A percentile compares a stretch with the other conserved stretches of the same genome.
phyloP scores from a whole-genome alignment of 2,113 vertebrate species.

The Corydoras maculifer region DNA sequence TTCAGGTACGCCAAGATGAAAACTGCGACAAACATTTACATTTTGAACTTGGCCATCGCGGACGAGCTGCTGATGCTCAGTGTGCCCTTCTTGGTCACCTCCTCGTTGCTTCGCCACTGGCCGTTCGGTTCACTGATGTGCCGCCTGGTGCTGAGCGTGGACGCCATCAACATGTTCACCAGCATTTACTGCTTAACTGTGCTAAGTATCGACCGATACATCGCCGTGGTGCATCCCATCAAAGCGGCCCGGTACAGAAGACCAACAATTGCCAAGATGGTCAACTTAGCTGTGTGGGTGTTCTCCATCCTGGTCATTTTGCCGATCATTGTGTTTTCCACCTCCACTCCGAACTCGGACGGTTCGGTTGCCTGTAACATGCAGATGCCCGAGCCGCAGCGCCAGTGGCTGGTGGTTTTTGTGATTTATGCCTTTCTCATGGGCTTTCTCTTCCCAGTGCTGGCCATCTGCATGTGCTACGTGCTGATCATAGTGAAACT shows the following conservation, averaged over 20 bases:
- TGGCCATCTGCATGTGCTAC: slow-evolving; percentile 85
- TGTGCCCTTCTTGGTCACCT: slow-evolving; percentile 83
- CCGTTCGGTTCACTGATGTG: slow-evolving; percentile 83
- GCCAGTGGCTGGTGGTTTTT: slow-evolving; percentile 80
- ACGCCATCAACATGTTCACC: slow-evolving; percentile 92
- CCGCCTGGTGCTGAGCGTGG: slow-evolving; percentile 82
- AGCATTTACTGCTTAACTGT: slow-evolving; percentile 86
- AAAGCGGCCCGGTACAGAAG: slow-evolving; percentile 81
- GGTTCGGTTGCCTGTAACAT: slow-evolving; percentile 85
- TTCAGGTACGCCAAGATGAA: slow-evolving; percentile 90
- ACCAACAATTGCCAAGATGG: slow-evolving; percentile 81
- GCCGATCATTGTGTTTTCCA: slow-evolving; percentile 82
- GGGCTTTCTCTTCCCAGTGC: slow-evolving; percentile 84
- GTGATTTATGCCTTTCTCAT: slow-evolving; percentile 83
- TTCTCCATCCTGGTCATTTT: slow-evolving; percentile 81
- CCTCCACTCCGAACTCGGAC: slow-evolving; percentile 76
- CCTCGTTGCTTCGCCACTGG: slow-evolving; percentile 82
- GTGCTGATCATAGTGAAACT: slow-evolving; percentile 86
- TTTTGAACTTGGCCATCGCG: slow-evolving; percentile 82
- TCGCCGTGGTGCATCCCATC: slow-evolving; percentile 86
- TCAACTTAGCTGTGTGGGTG: slow-evolving; percentile 79
- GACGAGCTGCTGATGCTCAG: slow-evolving; percentile 87
- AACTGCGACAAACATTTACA: slow-evolving; percentile 88
- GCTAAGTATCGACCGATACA: slow-evolving; percentile 82
- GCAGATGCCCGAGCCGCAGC: slow-evolving; percentile 81